Conservation (phyloP, 2,113 vertebrate genomes). For the Chaenogobius annularis region DNA sequence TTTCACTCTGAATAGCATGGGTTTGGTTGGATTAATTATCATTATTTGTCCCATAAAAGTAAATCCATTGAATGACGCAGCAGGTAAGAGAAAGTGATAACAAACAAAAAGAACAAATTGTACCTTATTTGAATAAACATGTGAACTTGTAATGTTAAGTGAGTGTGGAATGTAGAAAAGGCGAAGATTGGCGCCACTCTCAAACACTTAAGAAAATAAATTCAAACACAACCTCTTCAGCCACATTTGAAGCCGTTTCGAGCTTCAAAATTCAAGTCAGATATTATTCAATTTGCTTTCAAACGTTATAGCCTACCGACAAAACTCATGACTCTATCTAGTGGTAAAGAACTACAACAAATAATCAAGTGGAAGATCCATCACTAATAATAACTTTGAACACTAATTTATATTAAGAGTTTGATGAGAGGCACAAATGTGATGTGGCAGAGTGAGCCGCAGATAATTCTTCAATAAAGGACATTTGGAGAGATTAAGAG, state of each 20-base stretch:
- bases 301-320: neutral
- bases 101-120: neutral
- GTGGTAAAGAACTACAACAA: neutral
- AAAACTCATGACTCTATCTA: neutral
- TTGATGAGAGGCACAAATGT: neutral
- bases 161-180: neutral
- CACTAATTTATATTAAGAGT: neutral
- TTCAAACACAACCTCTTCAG: too few species aligned
- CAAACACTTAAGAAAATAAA: too few species aligned
- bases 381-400: neutral
- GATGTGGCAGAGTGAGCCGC: constrained; percentile 6
- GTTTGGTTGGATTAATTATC: neutral
- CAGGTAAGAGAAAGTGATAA: neutral
- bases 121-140: neutral
- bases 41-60: neutral
- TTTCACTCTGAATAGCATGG: neutral
- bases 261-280: too few species aligned
- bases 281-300: neutral
- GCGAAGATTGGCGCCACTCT: neutral
- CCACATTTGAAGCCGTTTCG: too few species aligned
- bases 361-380: neutral
- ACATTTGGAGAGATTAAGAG: constrained; percentile 37
- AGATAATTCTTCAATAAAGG: neutral
- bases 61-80: neutral
- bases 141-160: neutral